Evolutionary conservation across 2,797 vertebrate species (phyloP).

Genomic region (Gymnodraco acuticeps): DNA sequence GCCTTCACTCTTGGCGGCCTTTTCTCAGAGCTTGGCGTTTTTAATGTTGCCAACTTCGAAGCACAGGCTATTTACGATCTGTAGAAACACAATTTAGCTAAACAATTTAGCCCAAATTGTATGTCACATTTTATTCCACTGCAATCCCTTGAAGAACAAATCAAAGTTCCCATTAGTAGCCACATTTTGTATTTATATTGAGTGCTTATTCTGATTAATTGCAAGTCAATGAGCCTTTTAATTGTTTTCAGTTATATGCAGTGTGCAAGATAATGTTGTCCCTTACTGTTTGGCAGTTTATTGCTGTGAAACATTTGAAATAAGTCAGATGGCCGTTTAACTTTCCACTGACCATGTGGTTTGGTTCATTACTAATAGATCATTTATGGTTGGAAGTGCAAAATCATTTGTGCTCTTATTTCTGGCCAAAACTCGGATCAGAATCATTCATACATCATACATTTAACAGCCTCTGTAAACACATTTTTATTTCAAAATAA

Average conservation of each 20-base stretch:
- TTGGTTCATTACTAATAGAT: background rate
- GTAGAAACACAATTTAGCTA: conserved; percentile 54
- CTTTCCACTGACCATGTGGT: background rate
- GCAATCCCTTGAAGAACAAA: conserved; percentile 17
- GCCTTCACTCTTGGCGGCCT: conserved; percentile 58
- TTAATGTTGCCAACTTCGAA: conserved; percentile 53
- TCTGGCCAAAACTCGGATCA: conserved; percentile 22
- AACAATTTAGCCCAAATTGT: conserved; percentile 55
- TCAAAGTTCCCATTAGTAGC: conserved; percentile 28
- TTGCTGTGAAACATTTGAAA: conserved; percentile 14
- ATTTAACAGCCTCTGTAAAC: conserved; percentile 32
- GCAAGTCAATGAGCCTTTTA: conserved; percentile 68
- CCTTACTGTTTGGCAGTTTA: conserved; percentile 24
- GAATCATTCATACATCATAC: conserved; percentile 20
- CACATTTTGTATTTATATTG: conserved; percentile 56
- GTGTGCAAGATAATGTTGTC: conserved; percentile 33
- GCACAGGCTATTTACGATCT: conserved; percentile 31
- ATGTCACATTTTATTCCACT: conserved; percentile 37
- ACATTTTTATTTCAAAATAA: conserved; percentile 34
- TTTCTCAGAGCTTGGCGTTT: conserved; percentile 53
- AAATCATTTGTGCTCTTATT: conserved; percentile 22
- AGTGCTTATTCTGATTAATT: conserved; percentile 61
- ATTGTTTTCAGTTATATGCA: conserved; percentile 56
- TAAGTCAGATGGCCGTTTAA: conserved; percentile 18
- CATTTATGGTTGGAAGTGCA: background rate